Base-by-base conservation (phyloP, 2,888 invertebrate species). In the Zaprionus bogoriensis region DNA sequence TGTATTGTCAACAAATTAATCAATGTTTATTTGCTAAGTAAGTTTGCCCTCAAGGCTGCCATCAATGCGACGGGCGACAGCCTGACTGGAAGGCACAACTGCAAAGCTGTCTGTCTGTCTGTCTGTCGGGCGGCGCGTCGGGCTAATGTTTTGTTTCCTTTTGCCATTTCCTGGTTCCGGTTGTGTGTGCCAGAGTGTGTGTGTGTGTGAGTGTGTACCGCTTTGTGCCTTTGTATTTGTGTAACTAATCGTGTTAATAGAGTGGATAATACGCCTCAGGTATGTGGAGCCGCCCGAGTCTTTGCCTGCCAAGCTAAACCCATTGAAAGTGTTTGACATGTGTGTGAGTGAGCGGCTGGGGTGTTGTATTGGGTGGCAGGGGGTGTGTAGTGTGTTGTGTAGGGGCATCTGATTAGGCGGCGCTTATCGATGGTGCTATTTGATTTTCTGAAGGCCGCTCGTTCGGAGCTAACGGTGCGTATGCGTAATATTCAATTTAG, bases 1-100 rank as follows among this genome's bases (percentile, higher is more conserved):
- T 78, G 69, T 70, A 83, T 85, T 88, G 87, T 88, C 87, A 88
- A 88, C 87, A 88, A 88, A 89, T 89, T 89, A 88, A 88, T 89
- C 88, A 88, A 85, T 88, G 87, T 87, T 87, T 88, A 87, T 89
- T 88, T 88, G 79, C 83, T 86, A 88, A 88, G 81, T 86, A 87
- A 80, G 87, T 87, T 82, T 72, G 77, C 79, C 83, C 76, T 74
- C 47, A 74, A 74, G 81, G 67, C 79, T 61, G 62, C 51, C 66
- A 67, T 67, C 65, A 60, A 74, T 71, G 47, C 78, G n/a, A n/a
- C 22, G 54, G 52, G 50, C 52, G 52, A 28, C 61, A 57, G 57
- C 12, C 58, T 39, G 41, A 20, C 48, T 44, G 53, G 32, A 12
- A 32, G 12, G 6, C 32, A 32, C 32, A 32, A 14, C 32, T n/a